Evolutionary conservation across 2,797 vertebrate species (phyloP).

Genomic region (Coregonus suidteri): DNA sequence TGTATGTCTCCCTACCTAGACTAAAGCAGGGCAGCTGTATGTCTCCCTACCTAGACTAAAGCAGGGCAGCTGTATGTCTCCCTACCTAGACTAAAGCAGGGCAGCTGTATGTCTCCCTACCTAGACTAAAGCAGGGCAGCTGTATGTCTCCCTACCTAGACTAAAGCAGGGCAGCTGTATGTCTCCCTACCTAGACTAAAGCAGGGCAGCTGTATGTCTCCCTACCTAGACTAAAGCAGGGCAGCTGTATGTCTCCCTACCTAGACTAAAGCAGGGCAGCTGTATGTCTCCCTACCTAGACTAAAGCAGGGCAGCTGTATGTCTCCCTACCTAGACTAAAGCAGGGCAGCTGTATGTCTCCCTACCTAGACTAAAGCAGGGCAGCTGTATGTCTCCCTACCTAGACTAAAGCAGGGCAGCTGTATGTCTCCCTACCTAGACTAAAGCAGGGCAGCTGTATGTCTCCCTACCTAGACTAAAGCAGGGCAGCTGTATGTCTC

Average conservation of each 20-base stretch:
- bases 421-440: constrained; percentile 65
- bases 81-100: too few relatives aligned
- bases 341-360: constrained; percentile 67
- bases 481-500: constrained; percentile 67
- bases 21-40: too few relatives aligned
- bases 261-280: constrained; percentile 80
- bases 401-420: constrained; percentile 80
- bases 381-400: background rate
- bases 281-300: constrained; percentile 65
- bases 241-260: constrained; percentile 4
- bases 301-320: constrained; percentile 75
- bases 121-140: too few relatives aligned
- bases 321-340: constrained; percentile 71
- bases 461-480: constrained; percentile 71
- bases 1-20: too few relatives aligned
- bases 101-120: too few relatives aligned
- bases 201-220: too few relatives aligned
- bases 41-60: too few relatives aligned
- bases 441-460: constrained; percentile 75
- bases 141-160: too few relatives aligned
- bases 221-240: too few relatives aligned
- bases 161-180: too few relatives aligned
- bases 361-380: constrained; percentile 73
- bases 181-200: too few relatives aligned
- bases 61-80: too few relatives aligned